Percentiles rank a stretch among this genome's conserved stretches.
These are phyloP conservation scores for Psammodynastes pulverulentus DNA, from an alignment of 2,113 vertebrate genomes.

Conservation along the genomic window DNA sequence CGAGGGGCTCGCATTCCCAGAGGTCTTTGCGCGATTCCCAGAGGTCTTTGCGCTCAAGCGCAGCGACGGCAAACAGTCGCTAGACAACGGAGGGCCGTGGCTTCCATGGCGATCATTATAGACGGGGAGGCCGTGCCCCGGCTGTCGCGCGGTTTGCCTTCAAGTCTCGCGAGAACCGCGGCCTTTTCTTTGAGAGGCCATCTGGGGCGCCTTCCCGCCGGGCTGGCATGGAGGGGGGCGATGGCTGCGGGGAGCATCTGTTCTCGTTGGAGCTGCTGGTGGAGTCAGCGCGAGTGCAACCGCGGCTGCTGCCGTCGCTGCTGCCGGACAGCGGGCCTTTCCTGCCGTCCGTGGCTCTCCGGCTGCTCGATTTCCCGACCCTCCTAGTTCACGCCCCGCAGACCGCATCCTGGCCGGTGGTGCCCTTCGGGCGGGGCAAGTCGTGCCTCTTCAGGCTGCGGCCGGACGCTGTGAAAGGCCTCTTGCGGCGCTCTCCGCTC, in stretches of 20 bases:
- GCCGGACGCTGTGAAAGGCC: constrained; percentile 26
- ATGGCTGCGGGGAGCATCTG: constrained; percentile 50
- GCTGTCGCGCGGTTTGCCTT: constrained; percentile 31
- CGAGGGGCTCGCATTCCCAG: constrained; percentile 45
- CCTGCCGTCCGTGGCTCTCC: constrained; percentile 73
- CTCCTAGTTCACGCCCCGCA: constrained; percentile 69
- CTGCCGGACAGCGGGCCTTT: background rate
- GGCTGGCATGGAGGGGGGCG: constrained; percentile 24
- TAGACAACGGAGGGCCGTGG: background rate
- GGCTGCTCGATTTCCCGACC: constrained; percentile 83
- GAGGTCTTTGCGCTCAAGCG: accelerated
- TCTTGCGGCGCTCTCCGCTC: constrained; percentile 65
- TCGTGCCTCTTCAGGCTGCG: constrained; percentile 76
- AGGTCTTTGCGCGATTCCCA: constrained; percentile 28
- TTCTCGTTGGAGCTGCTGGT: constrained; percentile 84
- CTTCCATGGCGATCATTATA: constrained; percentile 22
- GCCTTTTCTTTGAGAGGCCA: background rate
- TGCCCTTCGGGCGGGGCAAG: constrained; percentile 76
- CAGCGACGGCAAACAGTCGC: accelerated
- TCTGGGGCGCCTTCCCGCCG: accelerated
- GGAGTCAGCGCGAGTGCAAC: constrained; percentile 68
- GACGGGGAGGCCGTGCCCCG: background rate
- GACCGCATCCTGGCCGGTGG: background rate
- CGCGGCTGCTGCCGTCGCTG: background rate
- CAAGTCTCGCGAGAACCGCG: background rate